Conservation (phyloP, 2,113 vertebrate species). For the Nothobranchius kuhntae region DNA sequence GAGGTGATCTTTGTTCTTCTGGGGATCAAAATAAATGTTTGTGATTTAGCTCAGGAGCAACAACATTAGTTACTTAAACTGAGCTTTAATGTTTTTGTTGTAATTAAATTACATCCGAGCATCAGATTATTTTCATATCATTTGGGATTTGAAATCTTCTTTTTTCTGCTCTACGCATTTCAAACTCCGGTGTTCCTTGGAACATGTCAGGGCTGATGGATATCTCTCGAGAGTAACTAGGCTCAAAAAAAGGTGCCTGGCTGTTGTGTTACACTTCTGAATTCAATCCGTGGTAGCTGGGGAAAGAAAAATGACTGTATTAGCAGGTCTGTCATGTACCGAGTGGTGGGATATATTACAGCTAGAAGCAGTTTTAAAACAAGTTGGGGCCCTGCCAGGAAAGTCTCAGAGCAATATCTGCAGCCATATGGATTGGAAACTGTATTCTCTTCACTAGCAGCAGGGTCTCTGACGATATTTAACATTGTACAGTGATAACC, state of each 20-base stretch:
- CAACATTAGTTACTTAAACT: too few relatives aligned
- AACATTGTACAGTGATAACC: slow-evolving; percentile 46
- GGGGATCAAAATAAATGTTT: too few relatives aligned
- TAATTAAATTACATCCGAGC: too few relatives aligned
- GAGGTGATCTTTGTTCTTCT: too few relatives aligned
- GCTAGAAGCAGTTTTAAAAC: slow-evolving; percentile 51
- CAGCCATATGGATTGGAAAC: slow-evolving; percentile 38
- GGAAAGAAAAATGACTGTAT: slow-evolving; percentile 8
- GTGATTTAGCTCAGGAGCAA: too few relatives aligned
- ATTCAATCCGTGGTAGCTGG: slow-evolving; percentile 20
- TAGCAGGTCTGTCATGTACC: slow-evolving; percentile 35
- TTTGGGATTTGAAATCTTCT: too few relatives aligned
- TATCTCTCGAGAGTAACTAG: slow-evolving; percentile 24
- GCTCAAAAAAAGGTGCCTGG: background rate
- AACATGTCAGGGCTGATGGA: slow-evolving; percentile 34
- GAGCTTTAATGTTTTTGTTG: too few relatives aligned
- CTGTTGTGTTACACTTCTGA: slow-evolving; percentile 4
- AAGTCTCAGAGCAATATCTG: slow-evolving; percentile 65
- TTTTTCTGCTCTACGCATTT: background rate
- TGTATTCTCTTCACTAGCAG: slow-evolving; percentile 25
- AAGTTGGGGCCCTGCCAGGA: slow-evolving; percentile 45
- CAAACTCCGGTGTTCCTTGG: background rate
- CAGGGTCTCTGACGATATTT: slow-evolving; percentile 32
- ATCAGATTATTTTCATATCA: too few relatives aligned
- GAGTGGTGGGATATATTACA: slow-evolving; percentile 55